Conservation (phyloP, 1,140 invertebrate genomes). For the Zaprionus gabonicus region DNA sequence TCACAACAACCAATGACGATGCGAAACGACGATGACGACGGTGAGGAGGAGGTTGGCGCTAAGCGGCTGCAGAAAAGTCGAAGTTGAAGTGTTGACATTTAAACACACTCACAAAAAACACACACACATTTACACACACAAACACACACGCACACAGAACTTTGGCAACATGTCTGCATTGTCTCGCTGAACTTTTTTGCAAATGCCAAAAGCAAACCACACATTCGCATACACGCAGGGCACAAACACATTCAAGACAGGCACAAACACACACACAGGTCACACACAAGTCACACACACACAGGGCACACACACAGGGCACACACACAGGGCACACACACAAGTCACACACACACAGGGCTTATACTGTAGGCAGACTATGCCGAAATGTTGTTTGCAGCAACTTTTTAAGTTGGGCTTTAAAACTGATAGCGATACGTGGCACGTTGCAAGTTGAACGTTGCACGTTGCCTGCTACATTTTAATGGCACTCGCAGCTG, state of each 20-base stretch:
- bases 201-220: conserved; percentile 38
- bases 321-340: conserved; percentile 10
- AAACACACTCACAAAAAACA: conserved; percentile 40
- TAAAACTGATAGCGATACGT: conserved; percentile 39
- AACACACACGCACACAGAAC: conserved; percentile 13
- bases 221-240: neutral
- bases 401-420: conserved; percentile 24
- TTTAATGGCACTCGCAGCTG: conserved; percentile 43
- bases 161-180: conserved; percentile 23
- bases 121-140: conserved; percentile 25
- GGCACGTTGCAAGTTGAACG: conserved; percentile 32
- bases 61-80: conserved; percentile 69
- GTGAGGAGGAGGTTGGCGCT: neutral
- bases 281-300: conserved; percentile 7
- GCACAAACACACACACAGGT: conserved; percentile 5
- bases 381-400: neutral
- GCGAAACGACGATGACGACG: neutral
- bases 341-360: conserved; percentile 8
- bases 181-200: conserved; percentile 64
- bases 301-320: neutral
- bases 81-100: conserved; percentile 83
- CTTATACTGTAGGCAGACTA: neutral
- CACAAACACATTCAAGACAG: neutral
- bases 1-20: conserved; percentile 51
- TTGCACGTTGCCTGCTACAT: conserved; percentile 44